A percentile compares a stretch with the other conserved stretches of the same genome.
These are phyloP conservation scores for Mastomys coucha DNA, from an alignment of 2,113 vertebrate genomes.

Conservation along the genomic window DNA sequence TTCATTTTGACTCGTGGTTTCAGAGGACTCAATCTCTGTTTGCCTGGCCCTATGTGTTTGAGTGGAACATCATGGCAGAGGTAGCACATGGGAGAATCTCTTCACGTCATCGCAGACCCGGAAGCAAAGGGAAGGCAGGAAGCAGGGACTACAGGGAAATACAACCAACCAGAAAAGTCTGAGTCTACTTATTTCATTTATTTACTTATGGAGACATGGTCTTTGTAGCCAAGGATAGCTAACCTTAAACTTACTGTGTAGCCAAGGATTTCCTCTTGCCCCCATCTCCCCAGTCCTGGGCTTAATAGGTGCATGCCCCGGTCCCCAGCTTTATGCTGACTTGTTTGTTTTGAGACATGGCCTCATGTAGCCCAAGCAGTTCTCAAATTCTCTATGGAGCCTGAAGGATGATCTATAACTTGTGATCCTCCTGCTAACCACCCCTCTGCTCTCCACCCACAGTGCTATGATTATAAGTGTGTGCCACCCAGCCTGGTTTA, in stretches of 20 bases:
- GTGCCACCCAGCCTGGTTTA: too few species aligned
- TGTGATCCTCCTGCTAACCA: background rate
- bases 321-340: background rate
- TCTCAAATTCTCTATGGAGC: too few species aligned
- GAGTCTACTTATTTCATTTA: too few species aligned
- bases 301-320: background rate
- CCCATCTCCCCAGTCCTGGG: background rate
- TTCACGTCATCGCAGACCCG: background rate
- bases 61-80: too few species aligned
- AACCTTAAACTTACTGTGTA: background rate
- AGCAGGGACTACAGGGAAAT: background rate
- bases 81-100: background rate
- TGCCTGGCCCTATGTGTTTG: background rate
- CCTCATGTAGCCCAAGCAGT: background rate
- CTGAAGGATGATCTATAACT: background rate
- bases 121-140: background rate
- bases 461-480: background rate
- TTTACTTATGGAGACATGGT: background rate
- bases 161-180: background rate
- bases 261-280: background rate
- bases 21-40: background rate
- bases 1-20: background rate
- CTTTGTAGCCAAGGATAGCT: background rate
- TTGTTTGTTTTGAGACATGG: background rate
- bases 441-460: rapidly evolving